Base-by-base conservation (phyloP, 2,113 vertebrate genomes). In the Tetrax tetrax region DNA sequence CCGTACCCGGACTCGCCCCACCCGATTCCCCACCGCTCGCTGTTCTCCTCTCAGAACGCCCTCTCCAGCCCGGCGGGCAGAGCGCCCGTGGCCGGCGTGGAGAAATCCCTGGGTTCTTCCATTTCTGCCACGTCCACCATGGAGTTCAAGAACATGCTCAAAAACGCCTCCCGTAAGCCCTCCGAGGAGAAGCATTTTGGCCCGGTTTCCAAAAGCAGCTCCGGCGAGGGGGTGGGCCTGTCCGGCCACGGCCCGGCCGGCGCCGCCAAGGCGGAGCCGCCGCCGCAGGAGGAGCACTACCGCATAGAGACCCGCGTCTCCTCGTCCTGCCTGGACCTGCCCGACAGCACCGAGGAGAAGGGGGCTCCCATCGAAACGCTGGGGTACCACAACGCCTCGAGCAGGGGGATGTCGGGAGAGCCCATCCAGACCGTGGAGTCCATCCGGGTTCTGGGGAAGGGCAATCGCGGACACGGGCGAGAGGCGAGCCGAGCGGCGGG, bases 391-490 rank as follows among this genome's bases (percentile, higher is more conserved):
- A 98, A 97, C 3, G 96, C 98, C 7, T 89, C 98, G 5, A 99
- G 98, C 87, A 93, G 98, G 28, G 98, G 98, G 10, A 98, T 98
- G 90, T 95, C 98, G 0, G 99, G 99, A 33, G 99, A 99, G 78
- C 99, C 99, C 3, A 99, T 99, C 95, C 99, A 99, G 98, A 99
- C 99, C 0, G 99, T 99, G 81, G 99, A 99, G 90, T 99, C 99
- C 95, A 98, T 99, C 79, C 98, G 99, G 1, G 98, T 99, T 45
- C 97, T 99, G 85, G 99, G 98, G 51, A 98, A 98, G 76, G 99
- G 98, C 16, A 97, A 86, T 41, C 69, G 98, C 88, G 98, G 99
- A 50, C 98, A 98, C 6, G 98, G 98, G 64, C 96, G 97, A 3
- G 98, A 99, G 83, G 98, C 98, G 6, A 98, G 97, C 50, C 91